Percentiles rank a stretch among this genome's conserved stretches.
These are phyloP conservation scores for Pempheris klunzingeri DNA, from an alignment of 2,797 vertebrate genomes.

Conservation along the genomic window DNA sequence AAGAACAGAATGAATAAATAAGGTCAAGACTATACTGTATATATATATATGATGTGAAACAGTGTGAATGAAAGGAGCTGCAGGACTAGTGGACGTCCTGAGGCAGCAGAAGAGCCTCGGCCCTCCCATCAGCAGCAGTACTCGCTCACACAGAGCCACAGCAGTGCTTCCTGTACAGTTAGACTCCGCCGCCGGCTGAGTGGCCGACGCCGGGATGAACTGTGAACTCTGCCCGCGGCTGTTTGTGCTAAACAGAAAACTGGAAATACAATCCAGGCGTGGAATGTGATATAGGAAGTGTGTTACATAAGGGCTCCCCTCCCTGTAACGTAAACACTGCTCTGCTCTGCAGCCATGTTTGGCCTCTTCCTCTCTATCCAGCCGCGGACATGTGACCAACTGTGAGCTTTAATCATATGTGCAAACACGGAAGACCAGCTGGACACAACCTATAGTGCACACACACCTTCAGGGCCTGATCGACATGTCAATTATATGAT, in stretches of 20 bases:
- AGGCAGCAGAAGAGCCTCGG: too few relatives aligned
- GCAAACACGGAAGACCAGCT: not conserved
- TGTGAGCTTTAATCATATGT: not conserved
- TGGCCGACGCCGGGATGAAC: conserved; percentile 18
- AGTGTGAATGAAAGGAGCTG: too few relatives aligned
- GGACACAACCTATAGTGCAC: not conserved
- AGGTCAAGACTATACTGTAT: too few relatives aligned
- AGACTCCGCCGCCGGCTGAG: conserved; percentile 1
- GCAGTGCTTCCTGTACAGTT: conserved; percentile 29
- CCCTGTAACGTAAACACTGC: conserved; percentile 58
- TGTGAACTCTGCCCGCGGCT: conserved; percentile 54
- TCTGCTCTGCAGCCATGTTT: conserved; percentile 27
- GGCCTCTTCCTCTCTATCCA: conserved; percentile 16
- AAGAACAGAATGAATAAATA: too few relatives aligned
- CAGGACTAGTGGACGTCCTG: too few relatives aligned
- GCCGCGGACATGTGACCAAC: conserved; percentile 27
- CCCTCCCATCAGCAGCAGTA: conserved; percentile 4
- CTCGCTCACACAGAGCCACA: conserved; percentile 29
- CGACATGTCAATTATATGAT: not conserved
- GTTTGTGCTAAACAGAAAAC: conserved; percentile 50
- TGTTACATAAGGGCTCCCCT: conserved; percentile 68
- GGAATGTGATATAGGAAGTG: conserved; percentile 73
- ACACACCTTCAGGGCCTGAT: not conserved
- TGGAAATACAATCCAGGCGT: conserved; percentile 50
- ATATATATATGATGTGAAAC: too few relatives aligned